Conservation (phyloP, 2,797 vertebrate genomes). For the Pelobates cultripes region DNA sequence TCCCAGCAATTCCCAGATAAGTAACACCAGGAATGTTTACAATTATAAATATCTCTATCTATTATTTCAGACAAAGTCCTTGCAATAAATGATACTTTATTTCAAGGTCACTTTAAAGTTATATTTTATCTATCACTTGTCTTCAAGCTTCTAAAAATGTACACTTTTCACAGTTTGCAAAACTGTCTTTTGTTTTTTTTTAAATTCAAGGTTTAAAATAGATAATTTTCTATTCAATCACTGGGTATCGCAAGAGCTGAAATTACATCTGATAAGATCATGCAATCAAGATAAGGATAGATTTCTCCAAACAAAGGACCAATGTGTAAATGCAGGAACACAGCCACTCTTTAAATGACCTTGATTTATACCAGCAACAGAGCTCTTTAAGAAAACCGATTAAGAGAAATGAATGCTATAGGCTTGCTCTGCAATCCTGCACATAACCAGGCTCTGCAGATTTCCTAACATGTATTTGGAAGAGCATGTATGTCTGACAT, state of each 20-base stretch:
- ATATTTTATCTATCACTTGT: background rate
- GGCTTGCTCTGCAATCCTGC: background rate
- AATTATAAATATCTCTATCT: no score
- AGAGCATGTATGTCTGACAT: no score
- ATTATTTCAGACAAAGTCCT: no score
- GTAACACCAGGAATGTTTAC: no score
- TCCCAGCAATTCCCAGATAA: no score
- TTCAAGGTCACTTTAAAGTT: no score
- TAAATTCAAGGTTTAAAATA: constrained; percentile 25
- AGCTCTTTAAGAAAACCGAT: constrained; percentile 15
- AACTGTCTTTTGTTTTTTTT: constrained; percentile 5
- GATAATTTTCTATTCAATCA: constrained; percentile 27
- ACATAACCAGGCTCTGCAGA: background rate
- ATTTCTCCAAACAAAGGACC: constrained; percentile 23
- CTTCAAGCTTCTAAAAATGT: constrained; percentile 10
- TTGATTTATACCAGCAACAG: constrained; percentile 6
- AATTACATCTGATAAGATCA: constrained; percentile 40
- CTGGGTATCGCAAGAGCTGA: constrained; percentile 28
- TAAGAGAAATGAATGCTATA: constrained; percentile 6
- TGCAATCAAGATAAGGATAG: constrained; percentile 23
- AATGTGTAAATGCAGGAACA: constrained; percentile 6
- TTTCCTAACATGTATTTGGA: background rate
- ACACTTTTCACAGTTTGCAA: constrained; percentile 19
- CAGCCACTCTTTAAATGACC: constrained; percentile 19
- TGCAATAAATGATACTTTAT: no score